Conservation (phyloP, 2,888 invertebrate genomes). For the Macroteleia sp. region DNA sequence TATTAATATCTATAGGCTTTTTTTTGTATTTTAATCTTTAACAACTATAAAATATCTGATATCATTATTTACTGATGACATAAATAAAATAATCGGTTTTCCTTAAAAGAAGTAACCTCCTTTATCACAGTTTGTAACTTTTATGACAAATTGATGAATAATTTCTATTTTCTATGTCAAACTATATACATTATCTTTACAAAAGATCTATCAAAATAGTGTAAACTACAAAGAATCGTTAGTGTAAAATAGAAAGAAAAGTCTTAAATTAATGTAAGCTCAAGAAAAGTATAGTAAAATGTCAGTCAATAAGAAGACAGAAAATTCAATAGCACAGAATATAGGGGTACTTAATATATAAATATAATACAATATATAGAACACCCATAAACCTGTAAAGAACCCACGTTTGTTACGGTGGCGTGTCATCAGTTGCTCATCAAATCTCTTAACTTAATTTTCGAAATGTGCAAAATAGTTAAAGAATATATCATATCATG, state of each 20-base stretch:
- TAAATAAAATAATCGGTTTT: too few species aligned
- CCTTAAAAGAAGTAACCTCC: too few species aligned
- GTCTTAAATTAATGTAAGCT: constrained; percentile 66
- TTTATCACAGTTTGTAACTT: too few species aligned
- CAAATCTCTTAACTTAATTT: neutral
- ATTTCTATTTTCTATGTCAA: too few species aligned
- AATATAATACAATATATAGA: constrained; percentile 54
- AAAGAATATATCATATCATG: too few species aligned
- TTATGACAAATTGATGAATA: too few species aligned
- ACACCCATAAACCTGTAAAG: constrained; percentile 67
- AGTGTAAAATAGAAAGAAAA: constrained; percentile 65
- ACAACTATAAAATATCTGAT: too few species aligned
- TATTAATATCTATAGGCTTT: too few species aligned
- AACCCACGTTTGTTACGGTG: constrained; percentile 52
- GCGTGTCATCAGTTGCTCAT: constrained; percentile 20
- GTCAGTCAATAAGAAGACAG: constrained; percentile 74
- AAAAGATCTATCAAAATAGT: constrained; percentile 23
- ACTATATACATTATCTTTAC: constrained; percentile 58
- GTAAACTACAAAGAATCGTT: constrained; percentile 56
- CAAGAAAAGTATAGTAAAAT: constrained; percentile 65
- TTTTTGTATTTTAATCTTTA: too few species aligned
- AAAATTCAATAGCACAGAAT: constrained; percentile 81
- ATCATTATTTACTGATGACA: too few species aligned
- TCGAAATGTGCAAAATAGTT: constrained; percentile 25
- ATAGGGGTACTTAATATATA: constrained; percentile 64